Conservation (phyloP, 2,113 vertebrate species). For the Callocephalon fimbriatum region DNA sequence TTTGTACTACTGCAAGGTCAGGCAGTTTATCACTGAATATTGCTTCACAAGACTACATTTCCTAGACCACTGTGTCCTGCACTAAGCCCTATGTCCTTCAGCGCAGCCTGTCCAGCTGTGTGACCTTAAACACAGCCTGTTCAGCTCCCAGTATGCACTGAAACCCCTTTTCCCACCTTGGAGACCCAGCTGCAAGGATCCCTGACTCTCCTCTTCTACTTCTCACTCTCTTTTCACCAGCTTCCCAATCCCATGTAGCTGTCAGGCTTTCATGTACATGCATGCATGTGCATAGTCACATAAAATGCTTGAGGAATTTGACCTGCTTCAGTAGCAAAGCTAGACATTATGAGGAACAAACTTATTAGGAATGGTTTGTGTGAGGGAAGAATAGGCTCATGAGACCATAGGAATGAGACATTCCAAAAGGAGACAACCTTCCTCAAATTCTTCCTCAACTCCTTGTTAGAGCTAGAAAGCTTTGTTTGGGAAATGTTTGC, state of each 20-base stretch:
- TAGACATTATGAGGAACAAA: background rate
- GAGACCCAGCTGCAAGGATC: background rate
- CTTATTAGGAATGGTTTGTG: background rate
- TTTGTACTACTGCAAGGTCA: background rate
- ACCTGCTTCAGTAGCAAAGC: background rate
- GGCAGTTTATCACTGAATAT: background rate
- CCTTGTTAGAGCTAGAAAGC: background rate
- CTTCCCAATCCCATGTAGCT: background rate
- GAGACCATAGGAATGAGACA: rapidly evolving
- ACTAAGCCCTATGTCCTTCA: rapidly evolving
- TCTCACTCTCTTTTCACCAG: background rate
- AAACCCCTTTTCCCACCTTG: background rate
- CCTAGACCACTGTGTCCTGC: background rate
- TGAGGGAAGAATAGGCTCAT: background rate
- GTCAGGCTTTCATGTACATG: background rate
- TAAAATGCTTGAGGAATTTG: background rate
- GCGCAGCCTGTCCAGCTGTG: rapidly evolving
- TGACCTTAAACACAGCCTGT: rapidly evolving
- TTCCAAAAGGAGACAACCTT: background rate
- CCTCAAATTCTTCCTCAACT: background rate
- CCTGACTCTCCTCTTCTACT: background rate
- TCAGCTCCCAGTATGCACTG: rapidly evolving
- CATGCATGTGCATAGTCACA: background rate
- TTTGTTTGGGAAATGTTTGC: background rate
- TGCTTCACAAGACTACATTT: background rate